Evolutionary conservation across 2,888 invertebrate species (phyloP).

Genomic region (Aporophyla lueneburgensis): DNA sequence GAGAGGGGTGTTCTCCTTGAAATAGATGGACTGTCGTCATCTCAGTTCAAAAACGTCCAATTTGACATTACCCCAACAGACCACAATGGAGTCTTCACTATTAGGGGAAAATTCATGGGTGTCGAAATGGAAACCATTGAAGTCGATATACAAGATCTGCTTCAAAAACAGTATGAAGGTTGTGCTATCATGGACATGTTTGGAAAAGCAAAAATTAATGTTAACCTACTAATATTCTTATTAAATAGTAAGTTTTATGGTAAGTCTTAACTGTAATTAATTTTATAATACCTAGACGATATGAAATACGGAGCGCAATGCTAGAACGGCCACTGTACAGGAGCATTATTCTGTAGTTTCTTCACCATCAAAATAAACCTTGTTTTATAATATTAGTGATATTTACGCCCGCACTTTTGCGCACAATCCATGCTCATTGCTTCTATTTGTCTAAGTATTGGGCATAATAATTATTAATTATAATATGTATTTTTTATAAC

Average conservation of each 20-base stretch:
- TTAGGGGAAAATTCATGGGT: conserved; percentile 94
- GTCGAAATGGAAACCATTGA: conserved; percentile 94
- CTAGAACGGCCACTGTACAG: background rate
- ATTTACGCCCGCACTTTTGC: background rate
- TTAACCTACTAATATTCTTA: conserved; percentile 94
- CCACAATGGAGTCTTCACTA: conserved; percentile 92
- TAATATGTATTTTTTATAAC: background rate
- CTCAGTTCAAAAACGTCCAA: conserved; percentile 94
- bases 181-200: conserved; percentile 94
- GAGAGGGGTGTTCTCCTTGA: conserved; percentile 94
- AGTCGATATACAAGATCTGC: conserved; percentile 93
- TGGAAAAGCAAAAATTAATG: conserved; percentile 94
- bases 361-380: background rate
- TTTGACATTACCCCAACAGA: conserved; percentile 94
- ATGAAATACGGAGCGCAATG: background rate
- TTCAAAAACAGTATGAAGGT: conserved; percentile 95
- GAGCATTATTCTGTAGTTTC: conserved; percentile 1
- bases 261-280: conserved; percentile 78
- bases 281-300: background rate
- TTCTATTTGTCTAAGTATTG: conserved; percentile 22
- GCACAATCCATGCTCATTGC: background rate
- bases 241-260: conserved; percentile 95
- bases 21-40: conserved; percentile 92
- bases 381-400: conserved; percentile 5
- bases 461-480: conserved; percentile 1